Conservation (phyloP, 2,888 invertebrate genomes). For the Dinocampus coccinellae region DNA sequence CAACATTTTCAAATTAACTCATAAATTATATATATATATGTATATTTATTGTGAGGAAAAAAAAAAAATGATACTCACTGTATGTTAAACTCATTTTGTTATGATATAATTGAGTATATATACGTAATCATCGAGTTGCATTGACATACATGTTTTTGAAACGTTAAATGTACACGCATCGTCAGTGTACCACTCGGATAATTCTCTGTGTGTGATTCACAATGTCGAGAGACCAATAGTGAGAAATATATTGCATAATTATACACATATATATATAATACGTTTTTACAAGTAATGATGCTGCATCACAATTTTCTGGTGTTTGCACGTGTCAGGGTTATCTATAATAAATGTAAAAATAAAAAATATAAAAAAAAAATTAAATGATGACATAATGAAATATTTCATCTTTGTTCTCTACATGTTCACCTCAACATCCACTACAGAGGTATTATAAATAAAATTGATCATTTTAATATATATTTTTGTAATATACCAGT, state of each 20-base stretch:
- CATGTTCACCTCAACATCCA: too few relatives aligned
- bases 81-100: background rate
- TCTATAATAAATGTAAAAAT: background rate
- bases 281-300: conserved; percentile 44
- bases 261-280: conserved; percentile 30
- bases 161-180: conserved; percentile 9
- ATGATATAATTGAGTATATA: conserved; percentile 3
- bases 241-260: conserved; percentile 8
- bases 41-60: conserved; percentile 11
- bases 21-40: background rate
- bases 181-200: background rate
- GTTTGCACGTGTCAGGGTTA: conserved; percentile 57
- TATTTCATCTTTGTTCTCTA: background rate
- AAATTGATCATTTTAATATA: too few relatives aligned
- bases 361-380: too few relatives aligned
- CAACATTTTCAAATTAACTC: background rate
- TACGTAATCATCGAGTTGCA: conserved; percentile 41
- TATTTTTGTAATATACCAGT: too few relatives aligned
- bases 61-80: conserved; percentile 21
- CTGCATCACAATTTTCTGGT: conserved; percentile 57
- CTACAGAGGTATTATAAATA: too few relatives aligned
- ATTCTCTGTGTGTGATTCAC: conserved; percentile 29
- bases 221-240: conserved; percentile 26
- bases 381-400: too few relatives aligned
- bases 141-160: conserved; percentile 55